Evolutionary conservation across 2,888 invertebrate genomes (phyloP), one percentile per base, ranked within the genome.

Genomic region (Lasioglossum lativentre): DNA sequence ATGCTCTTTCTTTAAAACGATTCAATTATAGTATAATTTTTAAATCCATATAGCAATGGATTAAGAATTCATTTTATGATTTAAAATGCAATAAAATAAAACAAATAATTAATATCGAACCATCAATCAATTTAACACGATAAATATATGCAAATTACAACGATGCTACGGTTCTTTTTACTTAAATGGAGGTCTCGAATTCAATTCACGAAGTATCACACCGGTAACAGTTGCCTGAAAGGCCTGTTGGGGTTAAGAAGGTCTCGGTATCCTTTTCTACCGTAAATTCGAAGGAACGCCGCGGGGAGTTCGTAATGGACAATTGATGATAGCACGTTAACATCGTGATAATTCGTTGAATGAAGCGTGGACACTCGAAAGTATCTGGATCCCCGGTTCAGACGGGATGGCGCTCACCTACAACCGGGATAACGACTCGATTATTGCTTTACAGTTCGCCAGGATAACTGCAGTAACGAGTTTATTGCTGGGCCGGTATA

Each of bases 351-450:
- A 75, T 59, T 59, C 59, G 75, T 75, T 75, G 75, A 75, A 75
- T 47, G 73, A 79, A 79, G 30, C 73, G 34, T 30, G 77, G 47
- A 70, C 45, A 63, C 47, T 27, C 75, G 75, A 71, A 52, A 42
- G 74, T 72, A 72, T 83, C 76, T 47, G 72, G 75, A 84, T 45
- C 77, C 66, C 14, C 45, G 68, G 27, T 14, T 47, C 47, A 66
- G 79, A 68, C 74, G 87, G 83, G 85, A 76, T 42, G 70, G 83
- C 72, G 80, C 85, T 83, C 88, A 77, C 83, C 88, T 86, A 87
- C 88, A 88, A 89, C 87, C 88, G 87, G 90, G 83, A 91, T 92
- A 92, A 93, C 91, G 91, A 91, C 91, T 90, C 93, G 93, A 93
- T 92, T 92, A 92, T 91, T 88, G 90, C 89, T 92, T 91, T 85